phyloP scores from a whole-genome alignment of 2,113 vertebrate genomes.

The Neolamprologus caudopunctatus region DNA sequence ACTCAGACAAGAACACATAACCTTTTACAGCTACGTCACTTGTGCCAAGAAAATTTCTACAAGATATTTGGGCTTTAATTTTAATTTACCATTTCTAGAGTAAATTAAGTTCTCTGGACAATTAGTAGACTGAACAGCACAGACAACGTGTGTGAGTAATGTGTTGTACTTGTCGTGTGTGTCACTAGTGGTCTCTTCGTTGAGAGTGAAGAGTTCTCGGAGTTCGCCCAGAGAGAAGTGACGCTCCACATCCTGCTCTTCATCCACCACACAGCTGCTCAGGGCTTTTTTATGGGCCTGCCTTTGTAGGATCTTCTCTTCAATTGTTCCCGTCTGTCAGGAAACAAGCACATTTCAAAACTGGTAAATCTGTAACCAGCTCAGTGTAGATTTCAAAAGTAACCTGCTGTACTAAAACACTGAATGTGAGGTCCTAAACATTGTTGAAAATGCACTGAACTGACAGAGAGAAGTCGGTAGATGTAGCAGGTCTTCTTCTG shows the following conservation, averaged over 20 bases:
- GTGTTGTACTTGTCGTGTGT: conserved; percentile 84
- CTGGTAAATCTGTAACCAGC: background rate
- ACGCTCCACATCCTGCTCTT: conserved; percentile 93
- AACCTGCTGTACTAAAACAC: background rate
- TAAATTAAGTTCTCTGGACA: background rate
- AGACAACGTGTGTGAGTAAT: background rate
- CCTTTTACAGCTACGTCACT: background rate
- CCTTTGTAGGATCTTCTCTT: conserved; percentile 97
- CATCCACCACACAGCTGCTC: conserved; percentile 96
- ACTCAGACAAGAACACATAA: background rate
- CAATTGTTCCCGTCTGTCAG: conserved; percentile 88
- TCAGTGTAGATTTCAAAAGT: background rate
- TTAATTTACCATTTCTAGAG: background rate
- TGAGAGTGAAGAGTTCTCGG: conserved; percentile 85
- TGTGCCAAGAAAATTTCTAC: background rate
- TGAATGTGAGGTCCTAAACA: background rate
- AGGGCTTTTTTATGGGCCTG: conserved; percentile 97
- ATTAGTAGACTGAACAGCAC: background rate
- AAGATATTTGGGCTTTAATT: background rate
- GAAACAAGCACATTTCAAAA: background rate
- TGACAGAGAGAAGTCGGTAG: conserved; percentile 90
- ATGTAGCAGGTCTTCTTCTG: conserved; percentile 97
- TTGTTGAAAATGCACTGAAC: background rate
- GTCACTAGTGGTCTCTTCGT: conserved; percentile 82
- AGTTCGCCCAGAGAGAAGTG: conserved; percentile 94